Evolutionary conservation across 2,888 invertebrate species (phyloP), one percentile per base, ranked within the genome.

Genomic region (Meghimatium bilineatum): DNA sequence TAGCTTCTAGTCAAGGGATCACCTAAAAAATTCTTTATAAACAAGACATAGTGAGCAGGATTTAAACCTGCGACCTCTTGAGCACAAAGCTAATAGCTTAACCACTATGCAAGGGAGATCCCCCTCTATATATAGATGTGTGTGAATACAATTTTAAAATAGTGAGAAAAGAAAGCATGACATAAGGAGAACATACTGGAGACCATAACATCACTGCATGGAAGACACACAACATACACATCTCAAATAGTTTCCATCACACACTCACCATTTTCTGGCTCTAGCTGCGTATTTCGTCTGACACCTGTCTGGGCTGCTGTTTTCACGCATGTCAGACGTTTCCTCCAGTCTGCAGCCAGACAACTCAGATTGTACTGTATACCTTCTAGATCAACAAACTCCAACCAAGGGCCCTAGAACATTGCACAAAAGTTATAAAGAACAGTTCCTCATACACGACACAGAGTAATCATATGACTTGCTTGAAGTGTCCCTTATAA

Each of bases 311-410:
- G 56, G 12, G 60, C 34, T 69, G 69, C 14, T 36, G 77, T 60
- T 23, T 52, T 66, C 32, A 49, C 38, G 38, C 72, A 66, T 1
- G 84, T 69, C 60, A 84, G 71, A 32, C 77, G 67, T 32, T 86
- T 88, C 52, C 84, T 86, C 91, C 93, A 92, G 82, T 91, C 90
- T 49, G 89, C 89, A n/a, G 91, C 94, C 93, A 78, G 94, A 91
- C 92, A 95, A 95, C 87, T 86, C 49, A 91, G 79, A 49, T 94
- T 94, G 84, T 94, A 94, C 84, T 95, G 95, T 36, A 96, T 94
- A 29, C 93, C 90, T 82, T 95, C 94, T 56, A 95, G 94, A 91
- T 96, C 95, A 0, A 96, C 91, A 90, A 95, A 96, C 90, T 96
- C 96, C 29, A 95, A 94, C 96, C 96, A 96, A 56, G 95, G 95